phyloP scores from a whole-genome alignment of 1,140 invertebrate genomes.

The Zaprionus capensis region DNA sequence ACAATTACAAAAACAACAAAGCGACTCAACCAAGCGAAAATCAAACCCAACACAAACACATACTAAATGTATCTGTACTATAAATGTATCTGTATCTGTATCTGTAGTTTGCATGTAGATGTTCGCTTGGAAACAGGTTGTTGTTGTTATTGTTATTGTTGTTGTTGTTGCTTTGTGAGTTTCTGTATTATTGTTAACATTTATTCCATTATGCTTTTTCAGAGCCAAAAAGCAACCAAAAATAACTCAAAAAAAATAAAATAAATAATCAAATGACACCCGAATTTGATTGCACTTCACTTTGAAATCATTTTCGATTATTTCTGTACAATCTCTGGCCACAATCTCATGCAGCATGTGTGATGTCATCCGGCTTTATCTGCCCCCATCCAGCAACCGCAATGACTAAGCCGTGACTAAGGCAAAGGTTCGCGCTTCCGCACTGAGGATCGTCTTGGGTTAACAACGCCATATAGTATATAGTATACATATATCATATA shows the following conservation, averaged over 20 bases:
- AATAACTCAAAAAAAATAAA: slow-evolving; percentile 14
- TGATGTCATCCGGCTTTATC: slow-evolving; percentile 31
- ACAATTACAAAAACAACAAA: slow-evolving; percentile 58
- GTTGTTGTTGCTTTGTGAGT: slow-evolving; percentile 26
- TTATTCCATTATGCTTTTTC: slow-evolving; percentile 70
- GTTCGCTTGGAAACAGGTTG: slow-evolving; percentile 52
- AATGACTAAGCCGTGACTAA: background rate
- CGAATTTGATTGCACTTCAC: slow-evolving; percentile 45
- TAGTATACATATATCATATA: background rate
- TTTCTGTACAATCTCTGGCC: slow-evolving; percentile 22
- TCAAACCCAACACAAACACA: slow-evolving; percentile 37
- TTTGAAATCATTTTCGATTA: slow-evolving; percentile 33
- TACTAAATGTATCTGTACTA: slow-evolving; percentile 29
- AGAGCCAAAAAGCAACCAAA: slow-evolving; percentile 54
- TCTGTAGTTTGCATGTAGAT: slow-evolving; percentile 11
- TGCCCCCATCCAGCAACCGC: too few species aligned
- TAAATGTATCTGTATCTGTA: background rate
- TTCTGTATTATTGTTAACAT: slow-evolving; percentile 72
- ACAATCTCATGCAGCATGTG: slow-evolving; percentile 35
- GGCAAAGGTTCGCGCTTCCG: background rate
- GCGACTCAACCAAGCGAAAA: slow-evolving; percentile 71
- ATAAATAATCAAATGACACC: slow-evolving; percentile 13
- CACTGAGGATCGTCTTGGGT: background rate
- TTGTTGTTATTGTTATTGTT: slow-evolving; percentile 19
- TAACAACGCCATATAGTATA: background rate